These are phyloP conservation scores for Discoglossus pictus DNA, from an alignment of 2,797 vertebrate species.

Conservation along the genomic window DNA sequence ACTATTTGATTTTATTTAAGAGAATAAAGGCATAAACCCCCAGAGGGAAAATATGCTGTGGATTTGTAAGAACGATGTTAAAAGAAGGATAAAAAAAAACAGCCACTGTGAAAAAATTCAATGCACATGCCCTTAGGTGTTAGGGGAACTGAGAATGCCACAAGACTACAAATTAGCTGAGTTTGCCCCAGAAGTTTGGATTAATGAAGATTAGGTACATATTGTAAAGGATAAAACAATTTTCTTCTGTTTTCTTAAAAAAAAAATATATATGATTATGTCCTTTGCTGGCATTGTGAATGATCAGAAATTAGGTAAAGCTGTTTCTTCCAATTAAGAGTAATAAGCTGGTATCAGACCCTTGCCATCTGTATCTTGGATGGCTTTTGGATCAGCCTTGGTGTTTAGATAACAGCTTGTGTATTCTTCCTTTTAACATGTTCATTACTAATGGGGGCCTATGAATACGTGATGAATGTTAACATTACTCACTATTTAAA, in stretches of 20 bases:
- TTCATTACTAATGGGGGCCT: background rate
- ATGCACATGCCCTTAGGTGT: constrained; percentile 45
- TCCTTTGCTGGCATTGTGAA: constrained; percentile 10
- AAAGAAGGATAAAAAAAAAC: constrained; percentile 25
- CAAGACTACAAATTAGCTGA: constrained; percentile 44
- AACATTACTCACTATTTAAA: too few relatives aligned
- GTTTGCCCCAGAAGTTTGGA: constrained; percentile 30
- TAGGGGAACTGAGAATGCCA: constrained; percentile 22
- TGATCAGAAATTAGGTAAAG: constrained; percentile 31
- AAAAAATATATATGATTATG: constrained; percentile 17
- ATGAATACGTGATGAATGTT: too few relatives aligned
- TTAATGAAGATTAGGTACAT: constrained; percentile 42
- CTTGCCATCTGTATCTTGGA: constrained; percentile 18
- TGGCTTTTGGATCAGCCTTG: constrained; percentile 8
- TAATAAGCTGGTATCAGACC: constrained; percentile 30
- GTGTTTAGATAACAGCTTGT: constrained; percentile 13
- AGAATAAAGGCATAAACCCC: constrained; percentile 38
- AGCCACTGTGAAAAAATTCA: constrained; percentile 34
- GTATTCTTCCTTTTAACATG: background rate
- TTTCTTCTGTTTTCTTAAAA: constrained; percentile 18
- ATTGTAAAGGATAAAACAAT: constrained; percentile 11
- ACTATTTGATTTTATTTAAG: constrained; percentile 45
- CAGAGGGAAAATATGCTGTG: constrained; percentile 19
- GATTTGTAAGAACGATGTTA: constrained; percentile 39
- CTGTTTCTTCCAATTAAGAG: constrained; percentile 33